Conservation (phyloP, 1,140 invertebrate genomes). For the Neelides sp. region DNA sequence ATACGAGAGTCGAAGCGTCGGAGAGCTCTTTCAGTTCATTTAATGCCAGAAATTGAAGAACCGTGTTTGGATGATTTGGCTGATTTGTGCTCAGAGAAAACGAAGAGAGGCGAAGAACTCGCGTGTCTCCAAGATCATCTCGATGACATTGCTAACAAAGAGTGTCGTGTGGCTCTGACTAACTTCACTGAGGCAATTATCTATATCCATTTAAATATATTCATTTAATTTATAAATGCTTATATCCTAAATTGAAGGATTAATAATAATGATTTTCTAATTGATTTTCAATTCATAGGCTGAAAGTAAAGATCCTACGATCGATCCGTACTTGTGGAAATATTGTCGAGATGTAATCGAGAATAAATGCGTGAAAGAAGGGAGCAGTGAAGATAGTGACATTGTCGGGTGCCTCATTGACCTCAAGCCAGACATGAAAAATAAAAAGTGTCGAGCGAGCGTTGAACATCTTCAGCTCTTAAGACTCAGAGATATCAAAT, state of each 20-base stretch:
- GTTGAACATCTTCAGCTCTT: slow-evolving; percentile 90
- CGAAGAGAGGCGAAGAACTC: slow-evolving; percentile 74
- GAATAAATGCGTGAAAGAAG: slow-evolving; percentile 33
- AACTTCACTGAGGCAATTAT: slow-evolving; percentile 70
- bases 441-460: slow-evolving; percentile 72
- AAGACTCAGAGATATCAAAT: slow-evolving; percentile 83
- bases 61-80: slow-evolving; percentile 75
- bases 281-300: slow-evolving; percentile 32
- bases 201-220: slow-evolving; percentile 10
- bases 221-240: background rate
- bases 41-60: slow-evolving; percentile 87
- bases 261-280: too few species aligned
- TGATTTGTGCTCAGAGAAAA: slow-evolving; percentile 66
- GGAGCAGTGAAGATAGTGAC: slow-evolving; percentile 42
- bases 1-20: slow-evolving; percentile 82
- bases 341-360: slow-evolving; percentile 26
- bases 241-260: too few species aligned
- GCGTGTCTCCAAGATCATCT: slow-evolving; percentile 83
- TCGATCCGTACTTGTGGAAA: slow-evolving; percentile 27
- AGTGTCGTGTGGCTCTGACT: slow-evolving; percentile 61
- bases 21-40: slow-evolving; percentile 76
- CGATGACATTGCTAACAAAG: slow-evolving; percentile 46
- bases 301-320: slow-evolving; percentile 41
- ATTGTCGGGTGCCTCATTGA: slow-evolving; percentile 87
- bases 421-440: slow-evolving; percentile 74